Percentiles rank a stretch among this genome's conserved stretches.
Conservation (phyloP, 2,797 vertebrate species). For the Oreochromis mossambicus region DNA sequence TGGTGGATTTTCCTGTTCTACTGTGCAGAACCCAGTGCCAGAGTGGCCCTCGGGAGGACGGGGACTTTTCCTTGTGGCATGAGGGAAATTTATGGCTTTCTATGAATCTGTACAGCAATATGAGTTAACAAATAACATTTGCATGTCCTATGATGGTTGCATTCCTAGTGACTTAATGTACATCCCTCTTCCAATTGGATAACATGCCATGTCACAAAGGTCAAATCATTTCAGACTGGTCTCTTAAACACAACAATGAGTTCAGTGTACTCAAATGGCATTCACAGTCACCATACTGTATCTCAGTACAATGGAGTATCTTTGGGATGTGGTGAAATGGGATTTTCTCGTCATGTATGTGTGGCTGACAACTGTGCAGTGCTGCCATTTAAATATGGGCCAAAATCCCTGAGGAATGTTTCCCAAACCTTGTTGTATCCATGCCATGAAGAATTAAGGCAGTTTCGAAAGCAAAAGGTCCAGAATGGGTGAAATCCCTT, state of each 20-base stretch:
- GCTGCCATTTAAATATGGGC: background rate
- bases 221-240: background rate
- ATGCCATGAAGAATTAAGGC: background rate
- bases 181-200: background rate
- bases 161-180: background rate
- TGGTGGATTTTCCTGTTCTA: background rate
- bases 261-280: background rate
- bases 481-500: background rate
- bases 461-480: background rate
- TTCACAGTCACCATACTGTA: fast-evolving
- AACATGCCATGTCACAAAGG: background rate
- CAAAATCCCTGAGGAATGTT: background rate
- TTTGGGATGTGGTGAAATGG: background rate
- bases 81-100: background rate
- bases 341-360: background rate
- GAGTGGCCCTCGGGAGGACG: background rate
- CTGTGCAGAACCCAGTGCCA: background rate
- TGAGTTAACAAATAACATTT: background rate
- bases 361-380: background rate
- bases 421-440: background rate
- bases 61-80: background rate
- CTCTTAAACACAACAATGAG: background rate
- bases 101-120: background rate
- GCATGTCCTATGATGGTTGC: background rate
- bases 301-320: fast-evolving